Evolutionary conservation across 2,888 invertebrate species (phyloP), one percentile per base, ranked within the genome.

Genomic region (Muschampia plurimacula): DNA sequence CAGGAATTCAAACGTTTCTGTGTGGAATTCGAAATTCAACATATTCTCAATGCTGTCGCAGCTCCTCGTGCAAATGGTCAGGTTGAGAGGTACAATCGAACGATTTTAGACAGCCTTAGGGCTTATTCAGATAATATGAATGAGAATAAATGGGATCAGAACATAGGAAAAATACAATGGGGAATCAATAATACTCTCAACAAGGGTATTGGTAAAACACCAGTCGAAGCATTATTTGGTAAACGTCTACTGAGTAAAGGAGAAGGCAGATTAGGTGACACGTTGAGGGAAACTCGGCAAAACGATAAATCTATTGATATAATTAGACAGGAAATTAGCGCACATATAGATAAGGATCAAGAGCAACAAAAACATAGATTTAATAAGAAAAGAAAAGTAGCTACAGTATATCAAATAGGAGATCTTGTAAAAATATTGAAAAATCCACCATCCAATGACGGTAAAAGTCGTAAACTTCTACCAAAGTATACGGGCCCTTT

Each of bases 1-100:
- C 28, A 64, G 12, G 65, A 62, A 13, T 74, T 74, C 39, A 62
- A 62, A 62, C 62, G 39, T 15, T 62, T 62, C n/a, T 62, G 62
- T 39, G 7, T 36, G 9, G 62, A 62, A 36, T 62, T 8, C 39
- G 39, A 62, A 62, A 62, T 62, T 15, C 62, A 62, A 2, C 80
- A 80, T 44, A 70, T 78, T 6, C 36, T 77, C 32, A 78, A 77
- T 60, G 77, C 78, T 0, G 78, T 79, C 8, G 74, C 78, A 9
- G 76, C 77, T 9, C 78, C 78, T 7, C 73, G 78, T 2, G 79
- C 80, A 0, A 80, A 80, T 52, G 80, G 80, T 9, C 79, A 80
- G 68, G 77, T 77, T 9, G 80, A 80, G 57, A 65, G 79, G 1
- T 76, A 67, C 36, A 77, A 77, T 22, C 55, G 75, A n/a, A 69